Evolutionary conservation across 2,113 vertebrate genomes (phyloP).

Genomic region (Hyperoodon ampullatus): DNA sequence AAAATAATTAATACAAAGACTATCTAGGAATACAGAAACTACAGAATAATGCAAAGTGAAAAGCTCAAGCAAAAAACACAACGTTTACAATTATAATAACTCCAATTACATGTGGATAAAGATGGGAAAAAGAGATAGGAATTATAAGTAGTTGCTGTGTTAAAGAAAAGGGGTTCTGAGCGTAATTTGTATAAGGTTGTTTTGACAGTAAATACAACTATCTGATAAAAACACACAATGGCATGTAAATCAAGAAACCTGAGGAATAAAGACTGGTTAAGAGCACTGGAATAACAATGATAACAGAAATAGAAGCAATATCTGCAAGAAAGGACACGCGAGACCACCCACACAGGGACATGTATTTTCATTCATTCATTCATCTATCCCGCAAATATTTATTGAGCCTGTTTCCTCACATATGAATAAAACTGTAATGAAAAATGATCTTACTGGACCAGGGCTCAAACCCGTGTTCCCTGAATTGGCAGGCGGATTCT

Average conservation of each 20-base stretch:
- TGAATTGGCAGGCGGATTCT: too few species aligned
- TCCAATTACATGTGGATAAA: not conserved
- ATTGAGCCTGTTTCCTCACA: not conserved
- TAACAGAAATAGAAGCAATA: not conserved
- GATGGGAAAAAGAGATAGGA: not conserved
- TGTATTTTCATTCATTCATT: slow-evolving; percentile 19
- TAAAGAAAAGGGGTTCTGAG: slow-evolving; percentile 21
- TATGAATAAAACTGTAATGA: not conserved
- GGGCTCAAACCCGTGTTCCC: too few species aligned
- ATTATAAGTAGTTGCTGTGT: not conserved
- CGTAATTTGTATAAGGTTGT: not conserved
- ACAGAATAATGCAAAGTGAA: not conserved
- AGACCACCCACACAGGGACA: not conserved
- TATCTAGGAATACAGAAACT: slow-evolving; percentile 45
- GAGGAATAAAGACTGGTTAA: not conserved
- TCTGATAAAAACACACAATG: not conserved
- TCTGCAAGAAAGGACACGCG: not conserved
- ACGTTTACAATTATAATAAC: slow-evolving; percentile 11
- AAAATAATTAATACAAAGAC: slow-evolving; percentile 67
- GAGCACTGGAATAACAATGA: not conserved
- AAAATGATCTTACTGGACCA: not conserved
- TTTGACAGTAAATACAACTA: not conserved
- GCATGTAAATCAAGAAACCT: not conserved
- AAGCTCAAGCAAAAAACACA: not conserved
- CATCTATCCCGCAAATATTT: not conserved